Evolutionary conservation across 2,888 invertebrate species (phyloP).

Genomic region (Atethmia centrago): DNA sequence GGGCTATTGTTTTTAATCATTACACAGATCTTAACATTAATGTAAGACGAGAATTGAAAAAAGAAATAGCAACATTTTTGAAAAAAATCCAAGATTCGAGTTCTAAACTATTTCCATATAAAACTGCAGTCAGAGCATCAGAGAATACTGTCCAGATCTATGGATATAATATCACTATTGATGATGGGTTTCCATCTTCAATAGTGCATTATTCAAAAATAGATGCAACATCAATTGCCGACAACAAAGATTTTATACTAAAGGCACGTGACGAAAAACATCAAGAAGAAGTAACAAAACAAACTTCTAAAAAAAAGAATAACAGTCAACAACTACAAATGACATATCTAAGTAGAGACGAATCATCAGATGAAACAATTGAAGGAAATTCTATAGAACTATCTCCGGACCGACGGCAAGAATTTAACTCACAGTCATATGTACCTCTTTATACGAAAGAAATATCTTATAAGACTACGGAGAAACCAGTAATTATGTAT

Average conservation of each 20-base stretch:
- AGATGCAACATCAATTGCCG: not conserved
- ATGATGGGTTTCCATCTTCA: too few relatives aligned
- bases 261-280: not conserved
- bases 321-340: not conserved
- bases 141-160: not conserved
- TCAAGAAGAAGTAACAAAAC: not conserved
- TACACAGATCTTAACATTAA: constrained; percentile 4
- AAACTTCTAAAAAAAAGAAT: not conserved
- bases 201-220: not conserved
- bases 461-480: not conserved
- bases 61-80: not conserved
- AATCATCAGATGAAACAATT: not conserved
- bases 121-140: not conserved
- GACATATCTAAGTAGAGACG: not conserved
- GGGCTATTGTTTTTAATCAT: not conserved
- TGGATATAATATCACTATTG: too few relatives aligned
- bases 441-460: not conserved
- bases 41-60: not conserved
- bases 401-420: not conserved
- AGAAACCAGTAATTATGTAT: not conserved
- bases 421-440: not conserved
- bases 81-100: rapidly evolving
- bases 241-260: not conserved
- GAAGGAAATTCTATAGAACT: not conserved
- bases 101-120: not conserved